phyloP scores from a whole-genome alignment of 2,888 invertebrate genomes.

The Nipponacmea schrenckii region DNA sequence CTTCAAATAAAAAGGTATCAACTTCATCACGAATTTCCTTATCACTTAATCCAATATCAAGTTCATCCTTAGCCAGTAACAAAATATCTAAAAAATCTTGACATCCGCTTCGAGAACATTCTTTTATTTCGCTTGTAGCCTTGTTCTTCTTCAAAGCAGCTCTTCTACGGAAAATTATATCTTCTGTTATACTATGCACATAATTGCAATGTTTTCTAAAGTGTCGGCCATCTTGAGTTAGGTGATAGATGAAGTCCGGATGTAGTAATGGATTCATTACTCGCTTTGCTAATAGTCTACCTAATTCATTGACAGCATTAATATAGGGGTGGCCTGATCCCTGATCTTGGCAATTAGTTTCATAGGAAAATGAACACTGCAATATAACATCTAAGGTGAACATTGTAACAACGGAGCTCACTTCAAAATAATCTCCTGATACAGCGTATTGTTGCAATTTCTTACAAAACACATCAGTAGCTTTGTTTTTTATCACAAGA shows the following conservation, averaged over 20 bases:
- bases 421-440: conserved; percentile 37
- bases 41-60: background rate
- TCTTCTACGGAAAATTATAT: conserved; percentile 44
- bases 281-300: conserved; percentile 32
- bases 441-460: conserved; percentile 33
- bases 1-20: conserved; percentile 39
- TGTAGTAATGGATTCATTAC: conserved; percentile 36
- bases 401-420: conserved; percentile 36
- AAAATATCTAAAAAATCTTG: background rate
- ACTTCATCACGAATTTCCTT: background rate
- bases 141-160: conserved; percentile 35
- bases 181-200: conserved; percentile 45
- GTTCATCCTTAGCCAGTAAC: background rate
- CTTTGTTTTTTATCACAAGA: conserved; percentile 34
- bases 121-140: background rate
- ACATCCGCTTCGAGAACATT: background rate
- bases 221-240: conserved; percentile 37
- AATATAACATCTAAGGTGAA: conserved; percentile 50
- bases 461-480: conserved; percentile 32
- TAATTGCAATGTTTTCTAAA: conserved; percentile 44
- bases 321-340: conserved; percentile 33
- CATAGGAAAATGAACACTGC: conserved; percentile 53
- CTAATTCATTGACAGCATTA: conserved; percentile 15
- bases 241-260: conserved; percentile 39
- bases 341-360: conserved; percentile 38